A percentile compares a stretch with the other conserved stretches of the same genome.
Conservation (phyloP, 1,140 invertebrate genomes). For the Olivierus martensii region DNA sequence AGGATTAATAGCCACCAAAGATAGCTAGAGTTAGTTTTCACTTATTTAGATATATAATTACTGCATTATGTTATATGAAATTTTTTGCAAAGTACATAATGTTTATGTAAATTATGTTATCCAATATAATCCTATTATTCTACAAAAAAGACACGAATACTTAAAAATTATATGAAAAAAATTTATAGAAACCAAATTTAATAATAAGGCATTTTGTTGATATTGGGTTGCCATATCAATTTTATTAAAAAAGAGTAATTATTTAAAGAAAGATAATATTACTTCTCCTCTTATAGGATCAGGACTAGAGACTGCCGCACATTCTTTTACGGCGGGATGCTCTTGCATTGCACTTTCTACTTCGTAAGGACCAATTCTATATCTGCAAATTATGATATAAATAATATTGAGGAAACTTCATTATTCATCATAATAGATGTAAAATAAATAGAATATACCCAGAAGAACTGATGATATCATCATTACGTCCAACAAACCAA, state of each 20-base stretch:
- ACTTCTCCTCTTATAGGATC: neutral
- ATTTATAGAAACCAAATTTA: too few species aligned
- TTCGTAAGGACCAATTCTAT: too few species aligned
- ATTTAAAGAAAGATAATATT: neutral
- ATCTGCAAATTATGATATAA: neutral
- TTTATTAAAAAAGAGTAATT: neutral
- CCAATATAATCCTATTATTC: too few species aligned
- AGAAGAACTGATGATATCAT: constrained; percentile 37
- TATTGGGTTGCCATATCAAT: neutral
- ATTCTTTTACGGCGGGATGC: neutral
- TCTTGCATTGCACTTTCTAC: neutral
- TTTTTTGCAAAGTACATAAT: too few species aligned
- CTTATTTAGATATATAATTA: too few species aligned
- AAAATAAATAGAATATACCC: too few species aligned
- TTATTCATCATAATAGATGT: neutral
- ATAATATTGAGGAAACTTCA: neutral
- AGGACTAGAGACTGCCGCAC: neutral
- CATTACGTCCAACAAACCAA: constrained; percentile 33
- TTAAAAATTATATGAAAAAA: too few species aligned
- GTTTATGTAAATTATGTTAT: too few species aligned
- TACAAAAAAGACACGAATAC: too few species aligned
- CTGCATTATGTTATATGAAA: too few species aligned
- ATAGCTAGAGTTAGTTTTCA: too few species aligned
- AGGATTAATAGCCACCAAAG: too few species aligned
- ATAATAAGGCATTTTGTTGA: neutral